A percentile compares a stretch with the other conserved stretches of the same genome.
Conservation (phyloP, 1,140 invertebrate genomes). For the Drosophila obscura region DNA sequence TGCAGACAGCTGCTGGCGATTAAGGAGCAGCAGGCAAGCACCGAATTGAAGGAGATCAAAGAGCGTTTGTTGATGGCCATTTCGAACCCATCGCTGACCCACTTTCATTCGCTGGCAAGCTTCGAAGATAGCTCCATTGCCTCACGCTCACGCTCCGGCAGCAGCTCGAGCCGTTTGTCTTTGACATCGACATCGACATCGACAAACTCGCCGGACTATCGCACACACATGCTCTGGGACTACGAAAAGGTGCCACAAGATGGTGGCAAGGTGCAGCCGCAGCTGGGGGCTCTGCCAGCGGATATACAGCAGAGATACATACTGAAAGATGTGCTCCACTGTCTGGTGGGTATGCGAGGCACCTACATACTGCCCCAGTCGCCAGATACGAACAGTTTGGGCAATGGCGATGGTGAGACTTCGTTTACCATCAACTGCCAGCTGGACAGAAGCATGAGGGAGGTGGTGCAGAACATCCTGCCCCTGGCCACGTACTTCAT, state of each 20-base stretch:
- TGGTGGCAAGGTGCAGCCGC: slow-evolving; percentile 17
- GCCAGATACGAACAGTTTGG: neutral
- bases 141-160: slow-evolving; percentile 1
- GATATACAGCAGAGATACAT: slow-evolving; percentile 92
- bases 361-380: slow-evolving; percentile 88
- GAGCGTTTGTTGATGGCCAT: slow-evolving; percentile 70
- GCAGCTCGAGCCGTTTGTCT: neutral
- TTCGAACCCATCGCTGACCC: slow-evolving; percentile 21
- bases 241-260: slow-evolving; percentile 43
- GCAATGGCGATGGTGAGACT: slow-evolving; percentile 24
- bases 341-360: slow-evolving; percentile 91
- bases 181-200: neutral
- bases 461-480: slow-evolving; percentile 92
- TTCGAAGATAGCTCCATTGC: neutral
- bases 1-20: slow-evolving; percentile 47
- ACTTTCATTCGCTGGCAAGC: neutral
- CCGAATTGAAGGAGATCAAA: slow-evolving; percentile 57
- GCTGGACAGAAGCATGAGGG: slow-evolving; percentile 88
- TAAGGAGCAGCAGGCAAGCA: neutral
- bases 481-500: slow-evolving; percentile 95
- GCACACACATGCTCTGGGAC: slow-evolving; percentile 65
- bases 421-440: slow-evolving; percentile 84
- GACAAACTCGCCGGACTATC: slow-evolving; percentile 28
- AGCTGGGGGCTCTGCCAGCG: slow-evolving; percentile 85
- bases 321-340: slow-evolving; percentile 93